Percentiles rank a stretch among this genome's conserved stretches.
These are phyloP conservation scores for Epinephelus lanceolatus DNA, from an alignment of 2,113 vertebrate genomes.

Conservation along the genomic window DNA sequence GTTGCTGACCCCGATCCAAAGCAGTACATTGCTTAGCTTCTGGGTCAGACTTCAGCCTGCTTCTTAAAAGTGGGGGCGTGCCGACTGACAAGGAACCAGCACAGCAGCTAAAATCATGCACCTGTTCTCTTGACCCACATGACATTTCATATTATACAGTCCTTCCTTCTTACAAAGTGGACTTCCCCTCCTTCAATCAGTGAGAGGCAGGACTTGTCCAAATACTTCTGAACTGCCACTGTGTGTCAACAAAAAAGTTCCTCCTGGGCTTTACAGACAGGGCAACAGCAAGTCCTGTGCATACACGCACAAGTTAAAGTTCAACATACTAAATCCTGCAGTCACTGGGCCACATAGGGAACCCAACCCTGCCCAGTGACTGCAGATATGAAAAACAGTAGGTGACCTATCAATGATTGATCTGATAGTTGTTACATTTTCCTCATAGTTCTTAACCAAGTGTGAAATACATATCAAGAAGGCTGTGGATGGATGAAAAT, in stretches of 20 bases:
- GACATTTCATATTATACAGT: neutral
- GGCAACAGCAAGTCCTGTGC: neutral
- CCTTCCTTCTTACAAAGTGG: neutral
- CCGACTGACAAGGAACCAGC: neutral
- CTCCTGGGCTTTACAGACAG: neutral
- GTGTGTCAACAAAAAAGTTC: neutral
- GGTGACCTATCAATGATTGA: neutral
- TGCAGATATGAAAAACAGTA: neutral
- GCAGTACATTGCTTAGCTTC: no score
- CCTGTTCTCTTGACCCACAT: neutral
- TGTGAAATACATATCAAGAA: neutral
- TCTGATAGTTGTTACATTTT: neutral
- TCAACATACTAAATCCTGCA: neutral
- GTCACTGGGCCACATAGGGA: neutral
- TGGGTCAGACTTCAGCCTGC: no score
- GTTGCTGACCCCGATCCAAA: no score
- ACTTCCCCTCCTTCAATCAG: neutral
- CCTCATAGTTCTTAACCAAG: neutral
- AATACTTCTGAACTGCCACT: neutral
- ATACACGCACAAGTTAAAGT: neutral
- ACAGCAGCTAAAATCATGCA: neutral
- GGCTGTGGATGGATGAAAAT: neutral
- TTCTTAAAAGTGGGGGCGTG: no score
- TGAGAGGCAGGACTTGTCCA: neutral
- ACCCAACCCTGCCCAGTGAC: neutral